Conservation (phyloP, 2,888 invertebrate genomes). For the Tortricodes alternella region DNA sequence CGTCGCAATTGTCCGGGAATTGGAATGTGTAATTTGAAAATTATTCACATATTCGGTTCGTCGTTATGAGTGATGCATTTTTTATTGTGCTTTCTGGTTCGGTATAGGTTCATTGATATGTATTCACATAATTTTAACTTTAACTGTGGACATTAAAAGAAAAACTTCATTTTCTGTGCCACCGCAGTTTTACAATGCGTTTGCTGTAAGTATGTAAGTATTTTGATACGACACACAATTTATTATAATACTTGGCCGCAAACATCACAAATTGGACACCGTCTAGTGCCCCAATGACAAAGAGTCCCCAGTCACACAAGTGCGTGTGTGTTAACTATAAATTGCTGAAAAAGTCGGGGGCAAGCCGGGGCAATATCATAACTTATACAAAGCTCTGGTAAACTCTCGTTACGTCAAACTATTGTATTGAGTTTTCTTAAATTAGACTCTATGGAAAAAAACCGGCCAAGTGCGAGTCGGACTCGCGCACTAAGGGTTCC, state of each 20-base stretch:
- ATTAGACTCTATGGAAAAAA: conserved; percentile 6
- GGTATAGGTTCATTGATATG: too few relatives aligned
- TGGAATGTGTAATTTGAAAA: conserved; percentile 9
- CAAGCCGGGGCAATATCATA: conserved; percentile 30
- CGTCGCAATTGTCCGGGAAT: conserved; percentile 27
- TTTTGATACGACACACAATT: conserved; percentile 1
- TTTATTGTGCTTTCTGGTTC: too few relatives aligned
- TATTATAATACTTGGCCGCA: conserved; percentile 15
- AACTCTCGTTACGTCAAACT: conserved; percentile 12
- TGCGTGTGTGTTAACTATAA: conserved; percentile 30
- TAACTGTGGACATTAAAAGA: too few relatives aligned
- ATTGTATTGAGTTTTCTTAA: conserved; percentile 12
- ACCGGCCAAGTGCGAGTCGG: too few relatives aligned
- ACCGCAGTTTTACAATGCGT: too few relatives aligned
- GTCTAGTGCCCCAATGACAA: conserved; percentile 43
- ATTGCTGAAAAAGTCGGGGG: conserved; percentile 28
- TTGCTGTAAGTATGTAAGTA: too few relatives aligned
- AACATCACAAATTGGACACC: conserved; percentile 35
- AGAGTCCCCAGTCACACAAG: conserved; percentile 39
- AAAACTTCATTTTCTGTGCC: too few relatives aligned
- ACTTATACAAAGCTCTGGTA: conserved; percentile 25
- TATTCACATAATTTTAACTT: too few relatives aligned
- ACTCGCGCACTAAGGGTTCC: too few relatives aligned
- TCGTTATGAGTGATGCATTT: background rate
- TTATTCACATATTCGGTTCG: background rate